A percentile compares a stretch with the other conserved stretches of the same genome.
These are phyloP conservation scores for Galemys pyrenaicus DNA, from an alignment of 2,113 vertebrate species.

Conservation along the genomic window DNA sequence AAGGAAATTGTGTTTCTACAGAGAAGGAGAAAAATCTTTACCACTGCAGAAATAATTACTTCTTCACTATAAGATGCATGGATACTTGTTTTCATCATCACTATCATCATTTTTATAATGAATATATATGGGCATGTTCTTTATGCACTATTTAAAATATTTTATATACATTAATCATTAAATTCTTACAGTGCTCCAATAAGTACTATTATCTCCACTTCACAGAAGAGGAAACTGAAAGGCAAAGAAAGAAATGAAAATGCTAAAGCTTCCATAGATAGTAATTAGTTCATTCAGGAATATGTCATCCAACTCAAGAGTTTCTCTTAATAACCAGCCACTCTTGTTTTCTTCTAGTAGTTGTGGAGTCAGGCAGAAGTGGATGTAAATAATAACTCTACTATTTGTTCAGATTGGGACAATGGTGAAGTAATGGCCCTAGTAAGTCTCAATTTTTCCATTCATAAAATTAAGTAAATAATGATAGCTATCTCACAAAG, in stretches of 20 bases:
- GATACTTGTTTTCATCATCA: background rate
- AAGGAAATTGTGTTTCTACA: background rate
- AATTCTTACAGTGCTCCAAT: background rate
- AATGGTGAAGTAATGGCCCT: background rate
- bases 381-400: background rate
- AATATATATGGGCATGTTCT: background rate
- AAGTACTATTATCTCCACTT: background rate
- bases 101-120: background rate
- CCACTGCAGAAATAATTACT: background rate
- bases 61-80: background rate
- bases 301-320: background rate
- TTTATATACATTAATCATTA: background rate
- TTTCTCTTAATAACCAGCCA: background rate
- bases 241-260: background rate
- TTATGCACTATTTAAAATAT: background rate
- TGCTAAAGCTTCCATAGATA: background rate
- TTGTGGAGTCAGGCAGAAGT: background rate
- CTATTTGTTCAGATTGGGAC: background rate
- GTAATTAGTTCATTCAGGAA: background rate
- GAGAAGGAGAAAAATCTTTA: background rate
- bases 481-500: background rate
- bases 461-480: background rate
- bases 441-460: background rate
- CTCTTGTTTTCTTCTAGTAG: background rate
- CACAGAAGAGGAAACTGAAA: background rate